Base-by-base conservation (phyloP, 2,888 invertebrate species). In the Agrotis exclamationis region DNA sequence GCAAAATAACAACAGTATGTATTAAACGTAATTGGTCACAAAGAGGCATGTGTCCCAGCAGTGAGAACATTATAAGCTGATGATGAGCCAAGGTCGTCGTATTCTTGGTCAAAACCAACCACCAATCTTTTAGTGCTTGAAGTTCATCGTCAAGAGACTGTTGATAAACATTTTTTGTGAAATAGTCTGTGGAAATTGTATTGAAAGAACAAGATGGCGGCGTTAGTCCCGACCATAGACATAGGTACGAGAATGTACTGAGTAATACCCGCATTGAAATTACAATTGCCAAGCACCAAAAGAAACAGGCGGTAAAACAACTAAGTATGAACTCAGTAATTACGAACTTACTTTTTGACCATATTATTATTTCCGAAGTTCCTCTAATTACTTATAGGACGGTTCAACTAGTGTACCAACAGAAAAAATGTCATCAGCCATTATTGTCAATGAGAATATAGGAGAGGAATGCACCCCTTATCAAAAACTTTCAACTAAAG, bases 401-500 rank as follows among this genome's bases (percentile, higher is more conserved):
- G 44, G 3, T 50, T 39, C 16, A n/a, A 9, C 18, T 50, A 20
- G 18, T 58, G 20, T 22, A 39, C 14, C 45, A 67, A 57, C 50
- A 18, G 45, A 24, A 54, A 22, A 48, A 7, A 45, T 0, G 13
- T 56, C 48, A 56, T 20, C n/a, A 20, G 24, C 18, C 50, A 58
- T 56, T 64, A 77, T 73, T 79, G 56, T 63, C 76, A 47, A 24
- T 13, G 62, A 48, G 33, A 18, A 53, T 44, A 50, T 22, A 62
- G 59, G 45, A 50, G 22, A 62, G 63, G 45, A 50, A 33, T 51
- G 18, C 11, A 53, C 33, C 58, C 47, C 48, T 59, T 33, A 20
- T 14, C 9, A 44, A 65, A 48, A 47, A 22, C 65, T 48, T 48
- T 50, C 33, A 33, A 73, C 82, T 95, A 97, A 75, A 96, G 92